Conservation (phyloP, 1,140 invertebrate genomes). For the Teleogryllus occipitalis region DNA sequence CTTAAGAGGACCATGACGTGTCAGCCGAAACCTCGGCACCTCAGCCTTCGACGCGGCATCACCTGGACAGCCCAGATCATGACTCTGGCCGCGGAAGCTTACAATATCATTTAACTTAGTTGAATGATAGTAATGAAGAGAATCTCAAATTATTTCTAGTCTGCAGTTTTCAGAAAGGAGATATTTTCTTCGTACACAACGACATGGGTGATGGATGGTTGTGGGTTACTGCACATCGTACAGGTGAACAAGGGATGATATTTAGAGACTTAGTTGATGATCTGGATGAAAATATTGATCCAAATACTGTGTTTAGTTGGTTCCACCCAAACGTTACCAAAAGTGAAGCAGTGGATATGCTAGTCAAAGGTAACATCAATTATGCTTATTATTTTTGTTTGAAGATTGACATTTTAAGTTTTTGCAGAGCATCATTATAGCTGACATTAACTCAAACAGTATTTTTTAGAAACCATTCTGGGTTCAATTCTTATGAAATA, state of each 20-base stretch:
- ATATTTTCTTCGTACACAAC: constrained; percentile 96
- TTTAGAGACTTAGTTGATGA: constrained; percentile 92
- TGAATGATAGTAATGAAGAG: too few relatives aligned
- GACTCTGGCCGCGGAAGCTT: too few relatives aligned
- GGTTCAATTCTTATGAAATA: background rate
- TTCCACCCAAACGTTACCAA: constrained; percentile 95
- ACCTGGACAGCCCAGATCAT: too few relatives aligned
- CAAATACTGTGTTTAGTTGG: constrained; percentile 97
- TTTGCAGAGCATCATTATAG: too few relatives aligned
- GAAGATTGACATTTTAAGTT: too few relatives aligned
- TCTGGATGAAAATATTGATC: constrained; percentile 87
- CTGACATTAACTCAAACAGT: too few relatives aligned
- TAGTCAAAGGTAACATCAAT: constrained; percentile 67
- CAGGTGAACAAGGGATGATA: constrained; percentile 93
- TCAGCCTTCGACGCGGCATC: too few relatives aligned
- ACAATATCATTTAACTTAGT: too few relatives aligned
- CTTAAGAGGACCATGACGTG: too few relatives aligned
- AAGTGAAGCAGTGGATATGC: constrained; percentile 90
- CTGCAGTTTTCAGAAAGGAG: constrained; percentile 87
- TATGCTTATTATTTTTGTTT: background rate
- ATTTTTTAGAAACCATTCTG: too few relatives aligned
- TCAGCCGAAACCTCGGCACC: too few relatives aligned
- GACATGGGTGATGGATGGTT: constrained; percentile 96
- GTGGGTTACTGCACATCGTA: constrained; percentile 92
- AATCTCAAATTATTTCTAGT: too few relatives aligned